Base-by-base conservation (phyloP, 2,797 vertebrate genomes). In the Helicolenus hilgendorfi region DNA sequence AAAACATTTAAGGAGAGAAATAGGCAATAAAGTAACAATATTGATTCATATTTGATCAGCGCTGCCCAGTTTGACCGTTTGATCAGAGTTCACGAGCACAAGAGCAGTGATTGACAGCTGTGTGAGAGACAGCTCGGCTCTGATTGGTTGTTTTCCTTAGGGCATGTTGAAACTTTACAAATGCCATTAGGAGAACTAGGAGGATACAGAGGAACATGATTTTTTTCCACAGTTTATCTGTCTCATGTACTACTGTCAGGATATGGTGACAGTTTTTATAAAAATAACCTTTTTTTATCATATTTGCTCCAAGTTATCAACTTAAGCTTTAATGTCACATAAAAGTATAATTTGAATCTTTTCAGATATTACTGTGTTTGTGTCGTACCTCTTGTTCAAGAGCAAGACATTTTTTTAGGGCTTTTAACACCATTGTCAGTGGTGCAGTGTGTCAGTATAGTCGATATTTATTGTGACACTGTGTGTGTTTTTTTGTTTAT, bases 401-500 rank as follows among this genome's bases (percentile, higher is more conserved):
- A 53, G 18, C 14, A 3, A 18, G 1, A 71, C 60, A 14, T 58
- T 0, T 53, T 74, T 72, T 4, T 3, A 11, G 8, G 18, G 11
- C 4, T 15, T 63, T 58, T 6, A 67, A 41, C 26, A 22, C 20
- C 36, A 0, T 22, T 36, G 5, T 69, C 13, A 11, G 2, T 13
- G 18, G 2, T 36, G 29, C 18, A 56, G 15, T n/a, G 14, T 20
- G 1, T 72, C 33, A 49, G 22, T 27, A 3, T 4, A 18, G n/a
- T 62, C 4, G 1, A 3, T 49, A 56, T 27, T 31, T 45, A 65
- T 14, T 13, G 9, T 71, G 75, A 38, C 62, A 53, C 7, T 74
- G 3, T 79, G 36, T 79, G 15, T 84, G 58, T 36, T 59, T 53
- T 53, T 68, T 22, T 85, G 55, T 81, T 69, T 84, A 33, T 91